These are phyloP conservation scores for Muraenolepis orangiensis DNA, from an alignment of 2,797 vertebrate genomes.

Conservation along the genomic window DNA sequence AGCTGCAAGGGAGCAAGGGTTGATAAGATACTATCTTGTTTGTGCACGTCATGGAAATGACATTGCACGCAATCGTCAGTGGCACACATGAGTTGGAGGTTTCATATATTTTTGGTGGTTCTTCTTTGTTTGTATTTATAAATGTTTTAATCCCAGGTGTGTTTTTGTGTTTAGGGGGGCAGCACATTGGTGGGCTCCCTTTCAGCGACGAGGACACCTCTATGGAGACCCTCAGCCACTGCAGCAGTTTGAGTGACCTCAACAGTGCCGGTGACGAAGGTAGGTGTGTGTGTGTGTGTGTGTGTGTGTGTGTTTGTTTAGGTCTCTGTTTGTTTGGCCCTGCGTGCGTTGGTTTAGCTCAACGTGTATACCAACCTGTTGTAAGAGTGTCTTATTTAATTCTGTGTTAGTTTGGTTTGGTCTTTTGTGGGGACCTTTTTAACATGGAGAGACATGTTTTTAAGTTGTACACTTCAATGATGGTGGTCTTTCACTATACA, in stretches of 20 bases:
- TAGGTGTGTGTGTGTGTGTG: constrained; percentile 46
- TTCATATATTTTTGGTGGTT: not conserved
- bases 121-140: not conserved
- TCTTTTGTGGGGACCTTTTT: not conserved
- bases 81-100: not conserved
- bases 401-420: not conserved
- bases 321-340: not conserved
- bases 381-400: no score
- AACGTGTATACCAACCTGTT: not conserved
- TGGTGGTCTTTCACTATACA: not conserved
- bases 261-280: constrained; percentile 91
- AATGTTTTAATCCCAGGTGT: not conserved
- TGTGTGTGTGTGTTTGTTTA: not conserved
- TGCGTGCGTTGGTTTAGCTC: not conserved
- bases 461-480: not conserved
- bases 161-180: constrained; percentile 73
- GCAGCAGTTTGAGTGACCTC: constrained; percentile 93
- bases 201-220: constrained; percentile 98
- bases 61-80: not conserved
- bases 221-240: constrained; percentile 96
- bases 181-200: constrained; percentile 86
- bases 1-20: not conserved
- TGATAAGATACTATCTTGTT: not conserved
- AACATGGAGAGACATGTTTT: not conserved
- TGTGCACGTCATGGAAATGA: not conserved